These are phyloP conservation scores for Ochlodes sylvanus DNA, from an alignment of 2,888 invertebrate species.

Conservation along the genomic window DNA sequence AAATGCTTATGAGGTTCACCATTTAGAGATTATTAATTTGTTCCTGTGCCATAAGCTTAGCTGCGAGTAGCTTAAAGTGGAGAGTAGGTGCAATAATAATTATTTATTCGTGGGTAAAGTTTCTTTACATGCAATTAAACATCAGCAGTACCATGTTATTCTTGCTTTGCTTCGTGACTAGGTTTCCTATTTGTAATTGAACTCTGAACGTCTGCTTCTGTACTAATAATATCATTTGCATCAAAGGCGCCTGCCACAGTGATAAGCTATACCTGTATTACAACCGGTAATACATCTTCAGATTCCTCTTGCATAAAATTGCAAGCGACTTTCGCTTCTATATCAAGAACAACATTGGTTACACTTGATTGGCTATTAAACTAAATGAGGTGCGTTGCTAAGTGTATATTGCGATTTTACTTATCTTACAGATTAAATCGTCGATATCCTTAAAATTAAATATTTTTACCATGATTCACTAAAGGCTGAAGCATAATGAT, in stretches of 20 bases:
- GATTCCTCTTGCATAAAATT: not conserved
- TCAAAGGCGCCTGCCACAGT: conserved; percentile 25
- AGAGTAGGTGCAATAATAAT: no score
- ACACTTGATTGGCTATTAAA: conserved; percentile 22
- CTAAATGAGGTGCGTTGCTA: not conserved
- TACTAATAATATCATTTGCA: conserved; percentile 34
- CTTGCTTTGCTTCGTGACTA: not conserved
- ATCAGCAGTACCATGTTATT: not conserved
- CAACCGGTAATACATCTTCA: conserved; percentile 29
- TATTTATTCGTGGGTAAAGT: no score
- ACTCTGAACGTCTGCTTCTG: conserved; percentile 10
- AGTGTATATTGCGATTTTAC: conserved; percentile 31
- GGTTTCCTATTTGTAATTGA: conserved; percentile 15
- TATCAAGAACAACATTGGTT: conserved; percentile 17
- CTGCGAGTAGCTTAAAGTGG: no score
- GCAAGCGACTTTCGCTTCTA: conserved; percentile 34
- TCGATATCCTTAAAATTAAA: conserved; percentile 46
- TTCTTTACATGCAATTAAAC: not conserved
- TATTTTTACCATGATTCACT: conserved; percentile 50
- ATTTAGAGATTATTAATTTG: no score
- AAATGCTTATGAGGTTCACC: no score
- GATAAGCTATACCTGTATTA: conserved; percentile 32
- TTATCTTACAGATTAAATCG: conserved; percentile 44
- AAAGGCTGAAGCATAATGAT: conserved; percentile 21
- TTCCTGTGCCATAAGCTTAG: no score